These are phyloP conservation scores for Drosophila paucipuncta DNA, from an alignment of 2,888 invertebrate genomes.

Conservation along the genomic window DNA sequence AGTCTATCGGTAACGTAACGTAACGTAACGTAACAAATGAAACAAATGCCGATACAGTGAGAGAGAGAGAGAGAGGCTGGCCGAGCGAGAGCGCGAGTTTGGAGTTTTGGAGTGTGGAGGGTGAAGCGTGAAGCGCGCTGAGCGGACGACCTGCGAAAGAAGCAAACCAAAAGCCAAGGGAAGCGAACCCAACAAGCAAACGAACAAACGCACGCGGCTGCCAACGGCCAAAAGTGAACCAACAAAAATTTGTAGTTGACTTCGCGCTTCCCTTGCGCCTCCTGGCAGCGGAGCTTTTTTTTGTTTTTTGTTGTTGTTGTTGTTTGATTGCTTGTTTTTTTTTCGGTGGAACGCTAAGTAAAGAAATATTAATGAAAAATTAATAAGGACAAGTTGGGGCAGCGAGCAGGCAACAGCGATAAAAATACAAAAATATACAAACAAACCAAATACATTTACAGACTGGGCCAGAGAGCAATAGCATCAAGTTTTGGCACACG, in stretches of 20 bases:
- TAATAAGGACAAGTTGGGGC: constrained; percentile 59
- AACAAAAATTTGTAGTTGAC: constrained; percentile 44
- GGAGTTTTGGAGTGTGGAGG: constrained; percentile 25
- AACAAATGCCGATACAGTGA: constrained; percentile 15
- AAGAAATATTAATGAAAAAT: constrained; percentile 65
- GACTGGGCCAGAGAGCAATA: constrained; percentile 34
- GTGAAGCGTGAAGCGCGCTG: constrained; percentile 24
- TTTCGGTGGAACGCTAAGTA: constrained; percentile 45
- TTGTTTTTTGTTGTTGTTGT: constrained; percentile 4
- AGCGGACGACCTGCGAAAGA: constrained; percentile 42
- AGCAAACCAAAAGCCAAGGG: constrained; percentile 13
- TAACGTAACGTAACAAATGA: constrained; percentile 45
- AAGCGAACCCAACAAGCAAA: constrained; percentile 9
- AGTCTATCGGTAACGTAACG: constrained; percentile 58
- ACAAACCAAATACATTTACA: constrained; percentile 8
- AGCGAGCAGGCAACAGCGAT: constrained; percentile 23
- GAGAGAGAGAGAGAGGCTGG: constrained; percentile 7
- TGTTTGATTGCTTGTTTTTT: constrained; percentile 38
- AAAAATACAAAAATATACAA: constrained; percentile 22
- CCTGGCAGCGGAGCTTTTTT: constrained; percentile 12
- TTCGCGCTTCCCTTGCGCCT: constrained; percentile 43
- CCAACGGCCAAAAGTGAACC: constrained; percentile 29
- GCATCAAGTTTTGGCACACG: constrained; percentile 53
- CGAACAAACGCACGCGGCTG: constrained; percentile 11
- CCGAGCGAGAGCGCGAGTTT: constrained; percentile 16